phyloP scores from a whole-genome alignment of 2,888 invertebrate genomes.

The Catotricha subobsoleta region DNA sequence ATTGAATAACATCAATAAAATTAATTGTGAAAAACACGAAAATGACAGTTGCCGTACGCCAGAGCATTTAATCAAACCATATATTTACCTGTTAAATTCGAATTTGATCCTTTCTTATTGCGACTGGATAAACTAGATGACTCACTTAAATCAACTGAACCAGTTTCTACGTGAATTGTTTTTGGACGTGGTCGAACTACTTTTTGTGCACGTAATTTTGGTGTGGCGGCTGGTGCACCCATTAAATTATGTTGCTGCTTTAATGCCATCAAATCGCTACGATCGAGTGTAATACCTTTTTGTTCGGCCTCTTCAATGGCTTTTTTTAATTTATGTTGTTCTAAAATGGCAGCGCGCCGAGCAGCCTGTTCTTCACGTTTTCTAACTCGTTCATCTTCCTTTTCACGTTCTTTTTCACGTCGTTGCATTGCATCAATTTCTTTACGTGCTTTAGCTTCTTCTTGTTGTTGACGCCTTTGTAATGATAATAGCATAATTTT shows the following conservation, averaged over 20 bases:
- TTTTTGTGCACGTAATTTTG: conserved; percentile 46
- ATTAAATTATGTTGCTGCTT: conserved; percentile 32
- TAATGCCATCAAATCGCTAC: conserved; percentile 39
- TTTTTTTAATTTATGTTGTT: conserved; percentile 86
- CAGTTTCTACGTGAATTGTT: conserved; percentile 77
- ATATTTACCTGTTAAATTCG: conserved; percentile 59
- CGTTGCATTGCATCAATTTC: conserved; percentile 64
- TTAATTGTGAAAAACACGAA: not conserved
- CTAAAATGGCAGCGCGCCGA: conserved; percentile 73
- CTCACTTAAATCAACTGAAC: conserved; percentile 58
- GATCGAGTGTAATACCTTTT: conserved; percentile 69
- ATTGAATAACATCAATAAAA: conserved; percentile 7
- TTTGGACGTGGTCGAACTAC: conserved; percentile 63
- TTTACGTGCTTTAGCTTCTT: conserved; percentile 66
- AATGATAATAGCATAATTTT: conserved; percentile 75
- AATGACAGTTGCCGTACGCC: not conserved
- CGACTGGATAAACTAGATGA: conserved; percentile 52
- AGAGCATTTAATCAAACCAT: not conserved
- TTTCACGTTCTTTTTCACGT: conserved; percentile 55
- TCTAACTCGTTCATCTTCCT: conserved; percentile 54
- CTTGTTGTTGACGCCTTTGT: conserved; percentile 79
- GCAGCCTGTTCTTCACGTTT: conserved; percentile 68
- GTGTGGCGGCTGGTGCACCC: conserved; percentile 28
- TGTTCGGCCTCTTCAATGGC: conserved; percentile 80
- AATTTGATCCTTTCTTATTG: conserved; percentile 63